phyloP scores from a whole-genome alignment of 2,888 invertebrate genomes.

The Panzeria rudis region DNA sequence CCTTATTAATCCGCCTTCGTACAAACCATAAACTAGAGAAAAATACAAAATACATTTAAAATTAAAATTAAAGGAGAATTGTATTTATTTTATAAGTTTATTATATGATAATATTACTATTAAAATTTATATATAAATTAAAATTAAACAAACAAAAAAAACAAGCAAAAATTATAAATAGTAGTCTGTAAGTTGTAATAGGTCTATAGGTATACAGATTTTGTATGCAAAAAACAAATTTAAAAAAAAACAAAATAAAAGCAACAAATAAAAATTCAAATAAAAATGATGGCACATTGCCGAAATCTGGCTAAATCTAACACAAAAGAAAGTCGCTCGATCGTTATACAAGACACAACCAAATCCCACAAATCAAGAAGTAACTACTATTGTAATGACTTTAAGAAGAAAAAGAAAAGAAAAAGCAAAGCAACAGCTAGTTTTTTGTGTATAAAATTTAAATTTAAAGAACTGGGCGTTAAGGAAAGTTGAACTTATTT shows the following conservation, averaged over 20 bases:
- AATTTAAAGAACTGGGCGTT: conserved; percentile 62
- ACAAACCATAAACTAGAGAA: conserved; percentile 19
- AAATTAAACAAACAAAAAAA: conserved; percentile 1
- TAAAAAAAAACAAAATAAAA: conserved; percentile 32
- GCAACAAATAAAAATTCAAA: conserved; percentile 35
- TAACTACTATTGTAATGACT: conserved; percentile 61
- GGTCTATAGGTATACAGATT: conserved; percentile 65
- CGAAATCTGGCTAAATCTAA: conserved; percentile 23
- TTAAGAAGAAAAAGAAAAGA: conserved; percentile 55
- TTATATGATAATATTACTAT: conserved; percentile 59
- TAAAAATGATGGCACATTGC: conserved; percentile 7
- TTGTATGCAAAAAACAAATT: conserved; percentile 71
- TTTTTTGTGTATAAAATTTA: conserved; percentile 65
- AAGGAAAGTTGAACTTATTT: conserved; percentile 71
- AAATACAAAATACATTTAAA: conserved; percentile 75
- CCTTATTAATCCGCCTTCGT: neutral
- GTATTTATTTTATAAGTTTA: conserved; percentile 71
- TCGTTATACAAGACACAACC: conserved; percentile 15
- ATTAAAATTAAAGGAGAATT: conserved; percentile 70
- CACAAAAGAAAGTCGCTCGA: neutral
- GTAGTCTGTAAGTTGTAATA: conserved; percentile 68
- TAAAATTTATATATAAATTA: conserved; percentile 36
- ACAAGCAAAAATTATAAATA: conserved; percentile 59
- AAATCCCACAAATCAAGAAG: conserved; percentile 73
- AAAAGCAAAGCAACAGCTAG: conserved; percentile 21